Conservation (phyloP, 2,797 vertebrate genomes). For the Poecilia gillii region DNA sequence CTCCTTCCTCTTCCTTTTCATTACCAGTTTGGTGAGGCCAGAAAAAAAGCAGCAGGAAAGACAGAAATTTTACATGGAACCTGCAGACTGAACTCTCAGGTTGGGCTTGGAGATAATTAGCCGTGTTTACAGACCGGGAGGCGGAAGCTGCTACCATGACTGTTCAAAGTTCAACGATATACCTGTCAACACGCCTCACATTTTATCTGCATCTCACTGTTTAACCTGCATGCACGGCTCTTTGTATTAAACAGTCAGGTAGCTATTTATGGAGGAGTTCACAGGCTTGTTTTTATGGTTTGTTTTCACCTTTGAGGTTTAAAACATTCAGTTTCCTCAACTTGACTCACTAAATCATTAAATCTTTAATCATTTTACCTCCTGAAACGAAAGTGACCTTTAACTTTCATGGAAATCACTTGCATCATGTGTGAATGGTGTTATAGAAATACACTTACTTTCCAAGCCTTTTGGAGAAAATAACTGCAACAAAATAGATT, state of each 20-base stretch:
- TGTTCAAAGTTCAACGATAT: slow-evolving; percentile 2
- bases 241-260: not conserved
- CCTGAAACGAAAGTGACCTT: not conserved
- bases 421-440: not conserved
- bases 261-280: not conserved
- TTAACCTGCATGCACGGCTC: not conserved
- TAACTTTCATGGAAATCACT: not conserved
- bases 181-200: not conserved
- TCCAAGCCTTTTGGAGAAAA: not conserved
- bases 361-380: not conserved
- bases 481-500: not conserved
- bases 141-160: not conserved
- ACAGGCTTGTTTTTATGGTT: not conserved
- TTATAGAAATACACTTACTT: not conserved
- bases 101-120: not conserved
- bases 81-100: not conserved
- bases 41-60: not conserved
- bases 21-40: not conserved
- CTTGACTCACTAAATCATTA: not conserved
- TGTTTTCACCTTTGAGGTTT: not conserved
- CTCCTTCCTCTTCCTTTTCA: not conserved
- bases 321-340: not conserved
- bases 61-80: not conserved
- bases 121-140: not conserved
- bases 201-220: not conserved